phyloP scores from a whole-genome alignment of 2,113 vertebrate species.

The Phrynocephalus versicolor region DNA sequence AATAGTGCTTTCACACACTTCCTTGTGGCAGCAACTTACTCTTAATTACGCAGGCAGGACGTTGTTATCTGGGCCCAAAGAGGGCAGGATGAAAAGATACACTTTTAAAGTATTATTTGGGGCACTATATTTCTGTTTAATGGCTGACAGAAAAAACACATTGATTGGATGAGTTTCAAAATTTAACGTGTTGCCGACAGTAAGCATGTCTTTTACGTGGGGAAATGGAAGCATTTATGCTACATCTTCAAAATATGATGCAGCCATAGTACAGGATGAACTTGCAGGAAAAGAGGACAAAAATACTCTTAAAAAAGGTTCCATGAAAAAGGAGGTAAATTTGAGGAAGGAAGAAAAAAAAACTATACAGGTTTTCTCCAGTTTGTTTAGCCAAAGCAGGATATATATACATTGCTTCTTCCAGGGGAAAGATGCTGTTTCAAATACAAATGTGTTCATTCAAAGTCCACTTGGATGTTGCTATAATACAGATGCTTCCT shows the following conservation, averaged over 20 bases:
- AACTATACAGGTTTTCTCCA: slow-evolving; percentile 50
- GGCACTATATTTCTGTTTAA: slow-evolving; percentile 44
- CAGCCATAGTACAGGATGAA: slow-evolving; percentile 39
- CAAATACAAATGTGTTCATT: slow-evolving; percentile 49
- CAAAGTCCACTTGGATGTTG: slow-evolving; percentile 60
- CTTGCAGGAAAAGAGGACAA: slow-evolving; percentile 46
- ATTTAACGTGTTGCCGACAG: slow-evolving; percentile 34
- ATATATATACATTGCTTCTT: slow-evolving; percentile 49
- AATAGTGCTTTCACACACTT: neutral
- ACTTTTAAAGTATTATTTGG: slow-evolving; percentile 57
- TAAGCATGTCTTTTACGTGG: slow-evolving; percentile 41
- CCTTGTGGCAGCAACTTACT: slow-evolving; percentile 25
- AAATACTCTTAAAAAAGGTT: slow-evolving; percentile 64
- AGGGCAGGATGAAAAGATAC: slow-evolving; percentile 41
- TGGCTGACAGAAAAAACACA: slow-evolving; percentile 48
- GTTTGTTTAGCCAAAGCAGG: slow-evolving; percentile 20
- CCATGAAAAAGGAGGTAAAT: slow-evolving; percentile 32
- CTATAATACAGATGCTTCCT: slow-evolving; percentile 96
- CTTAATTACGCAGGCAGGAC: neutral
- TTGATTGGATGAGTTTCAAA: slow-evolving; percentile 37
- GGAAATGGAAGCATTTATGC: slow-evolving; percentile 17
- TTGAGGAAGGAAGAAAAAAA: slow-evolving; percentile 14
- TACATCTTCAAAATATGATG: slow-evolving; percentile 45
- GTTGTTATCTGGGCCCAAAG: slow-evolving; percentile 42
- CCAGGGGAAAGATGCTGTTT: slow-evolving; percentile 40